Conservation (phyloP, 2,888 invertebrate genomes). For the Ellobium chinense region DNA sequence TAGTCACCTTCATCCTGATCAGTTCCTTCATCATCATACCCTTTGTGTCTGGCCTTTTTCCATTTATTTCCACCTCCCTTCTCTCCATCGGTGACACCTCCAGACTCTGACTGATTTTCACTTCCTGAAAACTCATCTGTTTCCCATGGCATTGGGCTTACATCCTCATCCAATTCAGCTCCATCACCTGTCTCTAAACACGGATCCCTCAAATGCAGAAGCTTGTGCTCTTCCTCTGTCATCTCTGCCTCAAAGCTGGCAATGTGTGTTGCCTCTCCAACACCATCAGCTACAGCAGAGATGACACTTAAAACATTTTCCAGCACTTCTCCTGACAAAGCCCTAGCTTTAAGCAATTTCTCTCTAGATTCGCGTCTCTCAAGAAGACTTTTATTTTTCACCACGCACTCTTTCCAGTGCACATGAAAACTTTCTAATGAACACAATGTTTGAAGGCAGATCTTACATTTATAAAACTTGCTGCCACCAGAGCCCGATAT, state of each 20-base stretch:
- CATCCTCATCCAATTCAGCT: neutral
- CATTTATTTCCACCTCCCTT: neutral
- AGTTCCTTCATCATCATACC: neutral
- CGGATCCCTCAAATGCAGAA: neutral
- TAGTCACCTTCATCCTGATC: neutral
- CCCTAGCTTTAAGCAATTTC: neutral
- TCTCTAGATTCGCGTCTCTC: slow-evolving; percentile 13
- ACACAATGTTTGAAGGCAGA: slow-evolving; percentile 52
- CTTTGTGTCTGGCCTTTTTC: neutral
- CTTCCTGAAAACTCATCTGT: neutral
- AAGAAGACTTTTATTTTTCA: slow-evolving; percentile 1
- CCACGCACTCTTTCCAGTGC: slow-evolving; percentile 50
- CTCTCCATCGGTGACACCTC: neutral
- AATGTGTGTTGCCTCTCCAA: neutral
- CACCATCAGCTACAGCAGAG: slow-evolving; percentile 33
- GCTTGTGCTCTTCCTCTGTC: neutral
- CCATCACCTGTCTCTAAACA: neutral
- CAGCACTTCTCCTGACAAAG: slow-evolving; percentile 9
- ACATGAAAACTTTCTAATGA: slow-evolving; percentile 47
- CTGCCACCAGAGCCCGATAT: slow-evolving; percentile 51
- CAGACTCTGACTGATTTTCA: neutral
- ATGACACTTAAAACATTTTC: slow-evolving; percentile 30
- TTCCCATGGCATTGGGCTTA: neutral
- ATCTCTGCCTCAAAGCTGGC: neutral
- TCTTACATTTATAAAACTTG: slow-evolving; percentile 49